These are phyloP conservation scores for Stigmatopora nigra DNA, from an alignment of 2,113 vertebrate species.

Conservation along the genomic window DNA sequence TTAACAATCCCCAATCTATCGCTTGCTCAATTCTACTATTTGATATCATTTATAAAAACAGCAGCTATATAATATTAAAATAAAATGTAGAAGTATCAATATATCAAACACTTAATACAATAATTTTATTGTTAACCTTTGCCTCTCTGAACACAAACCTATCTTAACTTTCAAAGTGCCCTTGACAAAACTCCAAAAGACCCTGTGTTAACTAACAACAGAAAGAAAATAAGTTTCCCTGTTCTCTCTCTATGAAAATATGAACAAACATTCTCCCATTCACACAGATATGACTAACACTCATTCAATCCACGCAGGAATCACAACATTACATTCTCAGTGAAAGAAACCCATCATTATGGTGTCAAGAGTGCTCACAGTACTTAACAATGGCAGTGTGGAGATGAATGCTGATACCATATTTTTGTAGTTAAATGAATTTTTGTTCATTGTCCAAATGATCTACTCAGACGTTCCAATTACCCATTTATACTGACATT, in stretches of 20 bases:
- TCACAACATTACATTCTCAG: neutral
- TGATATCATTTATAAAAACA: no score
- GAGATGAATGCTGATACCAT: neutral
- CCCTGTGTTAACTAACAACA: no score
- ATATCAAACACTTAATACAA: no score
- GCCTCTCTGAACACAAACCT: no score
- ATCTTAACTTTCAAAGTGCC: no score
- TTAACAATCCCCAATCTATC: no score
- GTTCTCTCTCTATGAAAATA: neutral
- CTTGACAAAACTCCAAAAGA: no score
- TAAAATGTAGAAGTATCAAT: no score
- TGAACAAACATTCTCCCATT: conserved; percentile 1
- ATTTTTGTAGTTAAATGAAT: neutral
- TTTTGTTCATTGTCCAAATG: neutral
- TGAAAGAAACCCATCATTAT: neutral
- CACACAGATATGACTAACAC: conserved; percentile 11
- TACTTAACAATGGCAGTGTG: neutral
- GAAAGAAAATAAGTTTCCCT: neutral
- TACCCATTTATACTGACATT: neutral
- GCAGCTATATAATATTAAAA: no score
- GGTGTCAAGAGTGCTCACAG: neutral
- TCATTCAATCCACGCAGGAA: neutral
- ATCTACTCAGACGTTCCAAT: neutral
- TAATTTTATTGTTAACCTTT: no score
- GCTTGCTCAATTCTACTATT: no score